Evolutionary conservation across 2,888 invertebrate genomes (phyloP).

Genomic region (Tetheella fluctuosa): DNA sequence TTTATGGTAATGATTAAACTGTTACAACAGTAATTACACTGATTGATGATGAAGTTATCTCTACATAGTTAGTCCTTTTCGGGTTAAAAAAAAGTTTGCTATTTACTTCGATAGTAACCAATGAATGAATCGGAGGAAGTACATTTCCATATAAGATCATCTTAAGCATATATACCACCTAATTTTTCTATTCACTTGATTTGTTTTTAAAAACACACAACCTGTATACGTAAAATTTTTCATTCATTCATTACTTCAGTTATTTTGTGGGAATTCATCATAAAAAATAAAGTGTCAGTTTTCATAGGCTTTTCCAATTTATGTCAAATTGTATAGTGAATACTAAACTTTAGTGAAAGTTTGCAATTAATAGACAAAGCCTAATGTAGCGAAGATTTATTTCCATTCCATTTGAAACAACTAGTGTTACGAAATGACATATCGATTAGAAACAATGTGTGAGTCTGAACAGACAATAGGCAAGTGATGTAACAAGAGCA

Average conservation of each 20-base stretch:
- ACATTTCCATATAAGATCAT: background rate
- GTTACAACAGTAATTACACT: slow-evolving; percentile 1
- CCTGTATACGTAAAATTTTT: background rate
- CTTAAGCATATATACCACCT: background rate
- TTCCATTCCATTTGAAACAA: background rate
- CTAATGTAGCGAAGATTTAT: background rate
- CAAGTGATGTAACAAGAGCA: background rate
- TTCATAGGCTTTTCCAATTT: too few species aligned
- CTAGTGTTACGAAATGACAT: background rate
- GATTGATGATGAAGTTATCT: slow-evolving; percentile 9
- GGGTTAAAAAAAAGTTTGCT: background rate
- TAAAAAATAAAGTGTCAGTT: too few species aligned
- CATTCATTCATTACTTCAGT: background rate
- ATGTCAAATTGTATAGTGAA: too few species aligned
- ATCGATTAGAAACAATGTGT: slow-evolving; percentile 2
- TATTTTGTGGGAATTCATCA: too few species aligned
- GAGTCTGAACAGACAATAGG: background rate
- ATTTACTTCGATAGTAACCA: background rate
- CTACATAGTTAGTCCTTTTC: slow-evolving; percentile 7
- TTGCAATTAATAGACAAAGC: background rate
- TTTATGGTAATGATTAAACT: slow-evolving; percentile 10
- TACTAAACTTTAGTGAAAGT: too few species aligned
- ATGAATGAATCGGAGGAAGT: slow-evolving; percentile 9
- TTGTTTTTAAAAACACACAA: background rate
- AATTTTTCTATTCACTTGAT: background rate